Evolutionary conservation across 2,888 invertebrate genomes (phyloP).

Genomic region (Peribatodes rhomboidaria): DNA sequence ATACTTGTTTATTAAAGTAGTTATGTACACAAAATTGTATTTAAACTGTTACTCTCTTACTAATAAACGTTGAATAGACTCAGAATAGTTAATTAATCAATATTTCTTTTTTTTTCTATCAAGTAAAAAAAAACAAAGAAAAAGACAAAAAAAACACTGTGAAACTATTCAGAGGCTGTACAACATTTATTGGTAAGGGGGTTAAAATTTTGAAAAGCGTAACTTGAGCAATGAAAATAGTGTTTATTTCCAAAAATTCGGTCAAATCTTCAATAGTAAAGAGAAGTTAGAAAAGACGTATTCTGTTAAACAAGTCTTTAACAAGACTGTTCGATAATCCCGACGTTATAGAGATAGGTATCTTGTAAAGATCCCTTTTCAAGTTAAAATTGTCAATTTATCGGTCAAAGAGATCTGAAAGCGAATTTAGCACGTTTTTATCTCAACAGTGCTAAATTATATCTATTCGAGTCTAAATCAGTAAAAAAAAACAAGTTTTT

Average conservation of each 20-base stretch:
- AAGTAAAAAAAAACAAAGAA: too few relatives aligned
- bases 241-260: conserved; percentile 12
- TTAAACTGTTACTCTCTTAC: too few relatives aligned
- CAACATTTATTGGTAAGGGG: too few relatives aligned
- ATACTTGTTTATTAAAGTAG: too few relatives aligned
- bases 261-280: neutral
- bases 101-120: too few relatives aligned
- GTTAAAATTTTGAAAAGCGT: too few relatives aligned
- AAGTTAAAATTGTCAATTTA: conserved; percentile 50
- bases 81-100: too few relatives aligned
- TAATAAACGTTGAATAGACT: too few relatives aligned
- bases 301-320: conserved; percentile 24
- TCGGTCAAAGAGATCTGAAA: conserved; percentile 47
- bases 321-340: conserved; percentile 30
- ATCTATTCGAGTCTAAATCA: neutral
- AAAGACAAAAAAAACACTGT: too few relatives aligned
- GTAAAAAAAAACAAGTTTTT: neutral
- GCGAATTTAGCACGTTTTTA: conserved; percentile 40
- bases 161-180: too few relatives aligned
- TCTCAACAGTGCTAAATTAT: neutral
- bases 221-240: conserved; percentile 10
- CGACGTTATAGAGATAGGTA: conserved; percentile 8
- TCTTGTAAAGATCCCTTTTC: conserved; percentile 35
- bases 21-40: too few relatives aligned
- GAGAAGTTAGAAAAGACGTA: conserved; percentile 13